These are phyloP conservation scores for Campylomormyrus numenius DNA, from an alignment of 2,113 vertebrate species.

Conservation along the genomic window DNA sequence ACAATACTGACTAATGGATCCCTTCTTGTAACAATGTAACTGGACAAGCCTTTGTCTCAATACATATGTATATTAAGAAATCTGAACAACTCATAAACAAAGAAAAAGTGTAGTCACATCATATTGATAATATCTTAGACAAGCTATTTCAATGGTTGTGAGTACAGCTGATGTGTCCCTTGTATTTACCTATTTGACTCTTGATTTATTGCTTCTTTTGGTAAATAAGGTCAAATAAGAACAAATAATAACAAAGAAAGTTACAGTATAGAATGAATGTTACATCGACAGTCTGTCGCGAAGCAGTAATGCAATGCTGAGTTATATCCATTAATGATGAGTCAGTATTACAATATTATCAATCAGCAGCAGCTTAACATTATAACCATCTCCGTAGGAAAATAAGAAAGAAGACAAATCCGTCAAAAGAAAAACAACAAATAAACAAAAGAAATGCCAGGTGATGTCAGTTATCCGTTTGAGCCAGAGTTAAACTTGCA, in stretches of 20 bases:
- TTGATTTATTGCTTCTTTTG: neutral
- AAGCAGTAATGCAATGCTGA: neutral
- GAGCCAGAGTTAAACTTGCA: neutral
- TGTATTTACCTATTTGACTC: neutral
- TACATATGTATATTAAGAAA: neutral
- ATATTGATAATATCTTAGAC: neutral
- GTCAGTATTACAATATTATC: neutral
- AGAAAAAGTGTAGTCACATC: neutral
- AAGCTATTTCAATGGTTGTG: neutral
- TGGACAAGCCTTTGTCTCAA: neutral
- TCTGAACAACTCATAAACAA: neutral
- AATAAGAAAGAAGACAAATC: neutral
- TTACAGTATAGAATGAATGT: neutral
- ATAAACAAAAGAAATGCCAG: neutral
- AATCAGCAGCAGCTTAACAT: neutral
- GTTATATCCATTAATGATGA: neutral
- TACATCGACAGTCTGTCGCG: neutral
- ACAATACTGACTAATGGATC: neutral
- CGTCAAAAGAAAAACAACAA: neutral
- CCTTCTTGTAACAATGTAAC: neutral
- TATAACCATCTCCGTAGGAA: neutral
- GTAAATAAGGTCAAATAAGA: neutral
- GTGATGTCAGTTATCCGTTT: neutral
- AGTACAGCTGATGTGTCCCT: neutral
- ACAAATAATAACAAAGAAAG: neutral